A percentile compares a stretch with the other conserved stretches of the same genome.
phyloP scores from a whole-genome alignment of 2,797 vertebrate genomes.

The Halcyon chelicuti region DNA sequence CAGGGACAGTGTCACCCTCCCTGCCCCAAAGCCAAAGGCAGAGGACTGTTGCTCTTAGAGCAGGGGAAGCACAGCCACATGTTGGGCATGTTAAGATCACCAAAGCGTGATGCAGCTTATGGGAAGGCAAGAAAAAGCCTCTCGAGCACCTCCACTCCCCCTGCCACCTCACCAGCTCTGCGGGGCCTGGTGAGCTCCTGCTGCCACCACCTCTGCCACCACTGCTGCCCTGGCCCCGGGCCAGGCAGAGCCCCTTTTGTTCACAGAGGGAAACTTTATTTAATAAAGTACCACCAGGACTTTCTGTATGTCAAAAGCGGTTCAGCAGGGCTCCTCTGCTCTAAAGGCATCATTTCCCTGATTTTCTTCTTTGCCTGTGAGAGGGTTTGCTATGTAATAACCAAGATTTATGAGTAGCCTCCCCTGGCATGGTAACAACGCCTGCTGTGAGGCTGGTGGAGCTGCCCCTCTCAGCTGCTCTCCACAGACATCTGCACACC shows the following conservation, averaged over 20 bases:
- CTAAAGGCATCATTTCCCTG: neutral
- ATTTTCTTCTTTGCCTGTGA: neutral
- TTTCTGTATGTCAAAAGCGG: neutral
- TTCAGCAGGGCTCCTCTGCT: neutral
- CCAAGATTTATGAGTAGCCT: neutral
- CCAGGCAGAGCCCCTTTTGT: neutral
- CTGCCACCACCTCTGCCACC: neutral
- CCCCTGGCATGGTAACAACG: accelerated
- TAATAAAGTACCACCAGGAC: neutral
- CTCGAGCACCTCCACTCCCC: neutral
- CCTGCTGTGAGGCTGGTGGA: neutral
- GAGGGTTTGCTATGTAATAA: neutral
- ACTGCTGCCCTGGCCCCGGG: neutral
- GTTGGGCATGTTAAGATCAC: neutral
- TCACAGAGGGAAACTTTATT: neutral
- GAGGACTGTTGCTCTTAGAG: neutral
- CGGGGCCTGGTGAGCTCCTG: neutral
- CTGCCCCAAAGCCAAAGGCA: neutral
- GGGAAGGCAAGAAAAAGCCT: neutral
- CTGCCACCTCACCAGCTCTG: neutral
- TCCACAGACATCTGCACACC: neutral
- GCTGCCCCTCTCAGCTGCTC: neutral
- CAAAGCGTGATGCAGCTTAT: neutral
- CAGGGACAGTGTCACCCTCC: neutral
- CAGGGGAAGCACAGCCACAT: neutral